Conservation (phyloP, 2,888 invertebrate genomes). For the Melolontha melolontha region DNA sequence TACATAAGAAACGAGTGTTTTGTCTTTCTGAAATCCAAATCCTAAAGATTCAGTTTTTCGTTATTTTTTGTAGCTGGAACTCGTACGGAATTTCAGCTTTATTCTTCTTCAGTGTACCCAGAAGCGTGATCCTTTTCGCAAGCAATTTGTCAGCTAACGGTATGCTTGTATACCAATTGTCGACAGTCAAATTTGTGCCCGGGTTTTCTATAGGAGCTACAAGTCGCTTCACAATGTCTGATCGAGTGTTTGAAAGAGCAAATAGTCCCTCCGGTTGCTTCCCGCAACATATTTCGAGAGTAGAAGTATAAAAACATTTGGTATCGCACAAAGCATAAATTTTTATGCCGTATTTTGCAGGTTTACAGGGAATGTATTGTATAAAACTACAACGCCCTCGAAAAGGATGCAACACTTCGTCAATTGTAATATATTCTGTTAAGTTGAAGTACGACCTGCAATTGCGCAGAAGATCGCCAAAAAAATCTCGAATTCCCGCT, state of each 20-base stretch:
- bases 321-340: no score
- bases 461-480: no score
- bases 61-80: constrained; percentile 30
- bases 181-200: constrained; percentile 5
- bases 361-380: not conserved
- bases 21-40: not conserved
- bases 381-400: constrained; percentile 13
- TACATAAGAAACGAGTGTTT: constrained; percentile 5
- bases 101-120: no score
- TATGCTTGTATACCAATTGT: constrained; percentile 29
- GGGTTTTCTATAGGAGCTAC: constrained; percentile 42
- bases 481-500: no score
- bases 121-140: no score
- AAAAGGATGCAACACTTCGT: no score
- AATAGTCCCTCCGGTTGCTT: constrained; percentile 41
- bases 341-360: not conserved
- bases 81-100: constrained; percentile 39
- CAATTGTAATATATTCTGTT: no score
- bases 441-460: no score
- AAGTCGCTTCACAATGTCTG: constrained; percentile 47
- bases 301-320: no score
- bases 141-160: no score
- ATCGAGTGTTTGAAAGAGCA: constrained; percentile 33
- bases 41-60: constrained; percentile 18
- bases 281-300: no score